Conservation (phyloP, 2,797 vertebrate species). For the Girardinus metallicus region DNA sequence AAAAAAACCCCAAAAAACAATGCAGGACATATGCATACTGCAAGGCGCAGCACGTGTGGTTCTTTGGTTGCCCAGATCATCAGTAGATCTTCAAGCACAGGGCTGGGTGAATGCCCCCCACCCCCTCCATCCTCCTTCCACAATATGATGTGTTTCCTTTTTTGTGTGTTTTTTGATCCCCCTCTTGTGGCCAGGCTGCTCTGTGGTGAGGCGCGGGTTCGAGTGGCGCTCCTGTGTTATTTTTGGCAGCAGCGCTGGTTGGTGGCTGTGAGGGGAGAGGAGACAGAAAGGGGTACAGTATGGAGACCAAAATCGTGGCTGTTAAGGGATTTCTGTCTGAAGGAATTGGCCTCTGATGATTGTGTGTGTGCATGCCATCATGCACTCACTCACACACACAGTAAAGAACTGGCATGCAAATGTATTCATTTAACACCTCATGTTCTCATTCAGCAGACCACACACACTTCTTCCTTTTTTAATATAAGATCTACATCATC, state of each 20-base stretch:
- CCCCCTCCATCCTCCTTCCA: slow-evolving; percentile 67
- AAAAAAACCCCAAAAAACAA: not conserved
- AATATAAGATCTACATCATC: slow-evolving; percentile 7
- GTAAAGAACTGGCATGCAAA: slow-evolving; percentile 45
- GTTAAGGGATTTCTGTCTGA: slow-evolving; percentile 85
- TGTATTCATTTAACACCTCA: slow-evolving; percentile 63
- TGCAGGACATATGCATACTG: not conserved
- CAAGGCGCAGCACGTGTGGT: slow-evolving; percentile 61
- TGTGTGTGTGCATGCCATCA: slow-evolving; percentile 33
- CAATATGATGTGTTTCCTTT: slow-evolving; percentile 87
- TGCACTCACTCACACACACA: slow-evolving; percentile 16
- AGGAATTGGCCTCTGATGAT: slow-evolving; percentile 84
- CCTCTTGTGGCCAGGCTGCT: slow-evolving; percentile 78
- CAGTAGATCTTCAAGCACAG: slow-evolving; percentile 81
- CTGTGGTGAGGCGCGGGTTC: slow-evolving; percentile 83
- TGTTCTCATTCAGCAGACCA: slow-evolving; percentile 48
- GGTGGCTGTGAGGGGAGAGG: slow-evolving; percentile 83
- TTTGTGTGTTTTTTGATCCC: slow-evolving; percentile 89
- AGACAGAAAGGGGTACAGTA: slow-evolving; percentile 75
- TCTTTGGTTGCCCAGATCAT: slow-evolving; percentile 81
- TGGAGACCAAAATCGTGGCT: slow-evolving; percentile 81
- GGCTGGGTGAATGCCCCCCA: slow-evolving; percentile 73
- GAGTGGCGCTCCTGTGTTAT: slow-evolving; percentile 89
- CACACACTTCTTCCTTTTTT: slow-evolving; percentile 37
- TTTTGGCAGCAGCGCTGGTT: slow-evolving; percentile 86